Conservation (phyloP, 1,140 invertebrate species). For the Drosophila pseudoananassae region DNA sequence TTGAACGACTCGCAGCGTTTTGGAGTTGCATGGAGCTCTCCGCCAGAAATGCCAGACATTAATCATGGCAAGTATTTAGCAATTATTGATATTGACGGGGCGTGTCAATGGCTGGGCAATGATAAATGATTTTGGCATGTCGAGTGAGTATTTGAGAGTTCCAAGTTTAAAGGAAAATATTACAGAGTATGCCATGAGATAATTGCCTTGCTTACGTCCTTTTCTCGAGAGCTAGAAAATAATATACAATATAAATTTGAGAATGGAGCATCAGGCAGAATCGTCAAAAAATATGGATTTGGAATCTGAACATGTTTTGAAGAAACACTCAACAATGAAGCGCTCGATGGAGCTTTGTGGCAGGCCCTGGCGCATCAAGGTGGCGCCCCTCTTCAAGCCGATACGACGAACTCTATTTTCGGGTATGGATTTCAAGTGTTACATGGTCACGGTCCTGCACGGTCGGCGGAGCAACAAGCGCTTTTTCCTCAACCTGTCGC, state of each 20-base stretch:
- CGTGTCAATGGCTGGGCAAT: constrained; percentile 55
- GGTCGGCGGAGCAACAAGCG: background rate
- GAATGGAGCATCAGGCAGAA: background rate
- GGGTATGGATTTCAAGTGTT: background rate
- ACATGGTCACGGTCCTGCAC: background rate
- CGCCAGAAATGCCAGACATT: constrained; percentile 62
- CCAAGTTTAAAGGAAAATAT: constrained; percentile 39
- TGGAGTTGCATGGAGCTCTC: constrained; percentile 10
- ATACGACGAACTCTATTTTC: background rate
- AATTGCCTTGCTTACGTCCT: background rate
- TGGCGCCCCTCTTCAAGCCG: constrained; percentile 11
- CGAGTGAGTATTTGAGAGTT: constrained; percentile 1
- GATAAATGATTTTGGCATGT: constrained; percentile 60
- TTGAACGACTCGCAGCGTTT: constrained; percentile 32
- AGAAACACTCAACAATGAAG: too few relatives aligned
- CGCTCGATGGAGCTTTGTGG: too few relatives aligned
- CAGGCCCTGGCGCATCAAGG: background rate
- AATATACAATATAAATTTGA: background rate
- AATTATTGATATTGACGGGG: constrained; percentile 74
- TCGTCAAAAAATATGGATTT: background rate
- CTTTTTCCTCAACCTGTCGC: constrained; percentile 1
- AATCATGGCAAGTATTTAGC: constrained; percentile 69
- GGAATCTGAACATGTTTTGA: background rate
- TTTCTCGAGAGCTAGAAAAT: background rate
- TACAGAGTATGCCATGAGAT: constrained; percentile 13